Base-by-base conservation (phyloP, 2,797 vertebrate genomes). In the Acrossocheilus fasciatus region DNA sequence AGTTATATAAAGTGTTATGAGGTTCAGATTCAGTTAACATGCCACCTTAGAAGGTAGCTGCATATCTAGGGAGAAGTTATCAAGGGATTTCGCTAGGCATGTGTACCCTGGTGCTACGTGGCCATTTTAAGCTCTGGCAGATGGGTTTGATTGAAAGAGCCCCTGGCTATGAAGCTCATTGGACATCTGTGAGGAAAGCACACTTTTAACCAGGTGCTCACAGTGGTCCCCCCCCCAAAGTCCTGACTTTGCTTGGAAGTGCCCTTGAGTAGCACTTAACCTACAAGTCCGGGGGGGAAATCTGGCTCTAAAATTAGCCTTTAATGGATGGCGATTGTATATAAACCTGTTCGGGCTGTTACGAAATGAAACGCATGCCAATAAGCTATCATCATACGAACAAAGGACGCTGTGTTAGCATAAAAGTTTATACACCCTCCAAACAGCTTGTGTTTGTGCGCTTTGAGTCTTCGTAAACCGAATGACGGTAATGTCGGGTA, bases 231-330 rank as follows among this genome's bases (percentile, higher is more conserved):
- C 9, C 2, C 0, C 12, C 30, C 34, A 79, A 72, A 59, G 83
- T 81, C 73, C 79, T 59, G 84, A 88, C 83, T 81, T 88, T 88
- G 87, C 59, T 69, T 80, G 70, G 68, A 72, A 85, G 83, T 85
- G 87, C 83, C 73, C 87, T 85, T 85, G 83, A 85, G 79, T 82
- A 85, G 79, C 83, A 72, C 73, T 85, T 85, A 78, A 85, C 77
- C 77, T 84, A 68, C 30, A 47, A 47, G 47, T 85, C 87, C 34
- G 1, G 66, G 23, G 64, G 64, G 87, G 72, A 5, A 43, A 50
- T 76, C 47, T 30, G 79, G 8, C 10, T 54, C 78, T 82, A 88
- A 85, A 82, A 85, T 85, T 88, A 85, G 83, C 79, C 39, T 18
- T n/a, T 82, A 88, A 73, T 78, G 50, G 73, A 64, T 72, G 80